phyloP scores from a whole-genome alignment of 2,113 vertebrate genomes.

The Dolichallabes microphthalmus region DNA sequence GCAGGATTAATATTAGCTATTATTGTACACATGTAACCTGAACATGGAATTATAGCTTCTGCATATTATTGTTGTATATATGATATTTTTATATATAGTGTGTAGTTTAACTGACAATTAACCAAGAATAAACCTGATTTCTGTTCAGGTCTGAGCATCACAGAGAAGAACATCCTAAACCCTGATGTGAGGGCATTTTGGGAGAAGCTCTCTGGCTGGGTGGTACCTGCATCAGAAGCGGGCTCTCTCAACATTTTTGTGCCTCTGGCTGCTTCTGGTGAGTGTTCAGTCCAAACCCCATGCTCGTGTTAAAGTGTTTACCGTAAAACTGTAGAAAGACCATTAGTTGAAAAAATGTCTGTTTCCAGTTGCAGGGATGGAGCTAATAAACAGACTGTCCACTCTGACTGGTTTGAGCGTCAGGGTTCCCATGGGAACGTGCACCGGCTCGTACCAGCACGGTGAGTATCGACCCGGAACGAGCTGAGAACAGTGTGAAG shows the following conservation, averaged over 20 bases:
- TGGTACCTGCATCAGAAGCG: conserved; percentile 67
- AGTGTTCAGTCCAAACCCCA: neutral
- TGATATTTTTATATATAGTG: neutral
- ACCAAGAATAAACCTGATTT: neutral
- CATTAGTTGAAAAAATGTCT: neutral
- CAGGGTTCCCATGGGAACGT: conserved; percentile 73
- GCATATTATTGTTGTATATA: too few species aligned
- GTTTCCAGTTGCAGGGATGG: conserved; percentile 70
- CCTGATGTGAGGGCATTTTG: conserved; percentile 79
- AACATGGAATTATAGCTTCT: neutral
- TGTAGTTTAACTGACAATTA: neutral
- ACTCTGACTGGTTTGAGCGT: conserved; percentile 75
- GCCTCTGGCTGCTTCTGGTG: conserved; percentile 82
- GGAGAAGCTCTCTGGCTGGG: conserved; percentile 74
- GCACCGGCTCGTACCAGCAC: conserved; percentile 80
- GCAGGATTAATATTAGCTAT: neutral
- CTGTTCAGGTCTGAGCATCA: conserved; percentile 69
- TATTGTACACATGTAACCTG: neutral
- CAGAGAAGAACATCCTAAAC: conserved; percentile 67
- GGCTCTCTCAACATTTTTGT: conserved; percentile 80
- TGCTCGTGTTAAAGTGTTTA: neutral
- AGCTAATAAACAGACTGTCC: conserved; percentile 74
- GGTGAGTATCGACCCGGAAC: conserved; percentile 68
- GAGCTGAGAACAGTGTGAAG: neutral
- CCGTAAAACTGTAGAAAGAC: neutral